Evolutionary conservation across 2,797 vertebrate genomes (phyloP), one percentile per base, ranked within the genome.

Genomic region (Alauda arvensis): DNA sequence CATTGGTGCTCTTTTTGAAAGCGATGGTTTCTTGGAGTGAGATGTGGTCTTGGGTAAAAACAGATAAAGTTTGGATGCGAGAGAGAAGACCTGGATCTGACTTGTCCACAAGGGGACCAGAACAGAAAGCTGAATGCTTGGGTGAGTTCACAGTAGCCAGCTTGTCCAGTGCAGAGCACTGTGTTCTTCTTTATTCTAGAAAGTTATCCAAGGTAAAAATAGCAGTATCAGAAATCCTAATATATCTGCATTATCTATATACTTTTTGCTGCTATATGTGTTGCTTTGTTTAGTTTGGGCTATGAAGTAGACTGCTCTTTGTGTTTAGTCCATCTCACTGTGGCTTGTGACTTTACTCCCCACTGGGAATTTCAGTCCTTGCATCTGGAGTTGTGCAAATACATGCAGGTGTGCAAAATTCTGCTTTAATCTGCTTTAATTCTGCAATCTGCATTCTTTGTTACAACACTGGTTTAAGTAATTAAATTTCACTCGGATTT

Each of bases 21-120:
- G 39, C 0, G 0, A 87, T 90, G 92, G 40, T 91, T 89, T 91
- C 51, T 65, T 0, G 7, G 77, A 75, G 75, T 51, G 68, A 69
- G 42, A 91, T 76, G 74, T 43, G 53, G 56, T 66, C 56, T 85
- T 0, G 1, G 60, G 60, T 91, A 78, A 74, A 4, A 9, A 57
- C 42, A 76, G 49, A 33, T 17, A 34, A 84, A 78, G 46, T 76
- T 25, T 70, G 92, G 70, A 81, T 63, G 49, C 17, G 0, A 49
- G 69, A 85, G 63, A 88, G 63, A 93, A 92, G 84, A 92, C 19
- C 82, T 88, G 90, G 77, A 83, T 74, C 34, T 70, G 67, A 62
- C 23, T 92, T 68, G 43, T 48, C 75, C 87, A 28, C 53, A 48
- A 57, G 59, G 63, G 39, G 15, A 88, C 61, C 29, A 80, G 77